These are phyloP conservation scores for Mantis religiosa DNA, from an alignment of 2,888 invertebrate species.

Conservation along the genomic window DNA sequence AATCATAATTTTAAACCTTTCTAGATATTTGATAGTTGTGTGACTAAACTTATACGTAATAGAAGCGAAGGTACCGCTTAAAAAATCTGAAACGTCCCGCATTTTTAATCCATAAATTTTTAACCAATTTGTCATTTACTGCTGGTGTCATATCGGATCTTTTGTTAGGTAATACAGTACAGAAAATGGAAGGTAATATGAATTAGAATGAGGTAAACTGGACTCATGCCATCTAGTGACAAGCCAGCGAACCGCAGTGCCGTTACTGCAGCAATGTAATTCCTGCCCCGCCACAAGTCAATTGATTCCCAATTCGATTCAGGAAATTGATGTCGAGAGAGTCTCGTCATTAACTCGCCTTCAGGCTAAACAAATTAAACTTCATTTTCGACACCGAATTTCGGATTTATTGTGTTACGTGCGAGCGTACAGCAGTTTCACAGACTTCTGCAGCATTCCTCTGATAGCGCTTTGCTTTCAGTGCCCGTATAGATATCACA, in stretches of 20 bases:
- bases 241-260: not conserved
- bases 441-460: too few species aligned
- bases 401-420: slow-evolving; percentile 13
- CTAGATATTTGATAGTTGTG: too few species aligned
- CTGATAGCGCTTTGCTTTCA: not conserved
- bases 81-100: too few species aligned
- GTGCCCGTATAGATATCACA: too few species aligned
- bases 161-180: too few species aligned
- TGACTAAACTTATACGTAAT: too few species aligned
- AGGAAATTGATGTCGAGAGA: slow-evolving; percentile 27
- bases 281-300: slow-evolving; percentile 19
- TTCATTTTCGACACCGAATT: not conserved
- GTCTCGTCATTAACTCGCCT: slow-evolving; percentile 13
- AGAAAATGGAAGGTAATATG: not conserved
- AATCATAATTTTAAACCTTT: too few species aligned
- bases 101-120: too few species aligned
- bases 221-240: not conserved
- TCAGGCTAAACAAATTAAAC: not conserved
- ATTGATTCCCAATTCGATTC: slow-evolving; percentile 29
- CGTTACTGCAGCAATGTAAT: not conserved
- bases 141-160: too few species aligned
- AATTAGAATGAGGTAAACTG: not conserved
- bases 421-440: not conserved
- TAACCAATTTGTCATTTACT: too few species aligned
- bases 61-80: too few species aligned